Conservation (phyloP, 2,888 invertebrate species). For the Belgica antarctica region DNA sequence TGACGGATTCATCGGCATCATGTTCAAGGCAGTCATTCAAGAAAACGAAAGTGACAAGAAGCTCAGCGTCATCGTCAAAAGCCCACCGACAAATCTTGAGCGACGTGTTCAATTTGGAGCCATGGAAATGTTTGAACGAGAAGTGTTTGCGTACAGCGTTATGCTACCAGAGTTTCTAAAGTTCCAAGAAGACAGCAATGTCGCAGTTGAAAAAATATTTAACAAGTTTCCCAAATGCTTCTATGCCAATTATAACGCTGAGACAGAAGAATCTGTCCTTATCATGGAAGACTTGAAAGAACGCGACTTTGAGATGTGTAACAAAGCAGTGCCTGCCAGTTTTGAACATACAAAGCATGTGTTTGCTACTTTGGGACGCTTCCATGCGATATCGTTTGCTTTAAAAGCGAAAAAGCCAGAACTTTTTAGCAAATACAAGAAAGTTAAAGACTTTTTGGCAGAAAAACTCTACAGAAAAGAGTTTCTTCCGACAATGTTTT, state of each 20-base stretch:
- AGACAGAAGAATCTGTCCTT: slow-evolving; percentile 38
- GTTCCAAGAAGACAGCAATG: slow-evolving; percentile 43
- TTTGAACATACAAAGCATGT: slow-evolving; percentile 40
- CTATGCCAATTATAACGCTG: slow-evolving; percentile 36
- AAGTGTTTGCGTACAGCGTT: slow-evolving; percentile 44
- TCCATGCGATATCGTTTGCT: slow-evolving; percentile 45
- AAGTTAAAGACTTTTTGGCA: background rate
- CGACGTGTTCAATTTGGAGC: slow-evolving; percentile 2
- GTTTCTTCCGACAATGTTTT: background rate
- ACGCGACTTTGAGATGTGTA: slow-evolving; percentile 36
- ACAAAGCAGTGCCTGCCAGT: slow-evolving; percentile 38
- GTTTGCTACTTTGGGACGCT: slow-evolving; percentile 41
- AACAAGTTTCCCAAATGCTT: slow-evolving; percentile 44
- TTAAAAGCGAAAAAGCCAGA: slow-evolving; percentile 44
- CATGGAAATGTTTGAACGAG: slow-evolving; percentile 44
- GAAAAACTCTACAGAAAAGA: background rate
- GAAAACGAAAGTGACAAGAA: slow-evolving; percentile 27
- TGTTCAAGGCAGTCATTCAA: slow-evolving; percentile 41
- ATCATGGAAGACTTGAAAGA: slow-evolving; percentile 45
- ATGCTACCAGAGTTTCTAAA: slow-evolving; percentile 44
- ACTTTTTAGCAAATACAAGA: slow-evolving; percentile 40
- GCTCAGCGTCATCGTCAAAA: slow-evolving; percentile 42
- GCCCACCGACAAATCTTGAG: slow-evolving; percentile 41
- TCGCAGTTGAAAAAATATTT: slow-evolving; percentile 32
- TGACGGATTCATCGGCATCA: slow-evolving; percentile 44